phyloP scores from a whole-genome alignment of 2,888 invertebrate genomes.

The Artemia sinica region DNA sequence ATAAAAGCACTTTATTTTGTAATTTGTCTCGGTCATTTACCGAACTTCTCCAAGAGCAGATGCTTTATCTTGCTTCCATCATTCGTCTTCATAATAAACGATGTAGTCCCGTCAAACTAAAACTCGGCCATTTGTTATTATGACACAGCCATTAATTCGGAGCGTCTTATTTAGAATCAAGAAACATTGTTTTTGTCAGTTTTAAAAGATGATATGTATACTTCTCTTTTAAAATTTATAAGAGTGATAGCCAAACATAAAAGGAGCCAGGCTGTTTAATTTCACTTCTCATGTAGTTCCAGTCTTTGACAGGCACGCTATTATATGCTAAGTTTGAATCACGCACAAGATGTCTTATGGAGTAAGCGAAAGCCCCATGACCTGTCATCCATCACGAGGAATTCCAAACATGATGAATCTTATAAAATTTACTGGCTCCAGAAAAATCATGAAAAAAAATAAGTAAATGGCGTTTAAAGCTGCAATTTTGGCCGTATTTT shows the following conservation, averaged over 20 bases:
- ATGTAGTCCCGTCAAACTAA: neutral
- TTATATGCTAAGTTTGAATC: no score
- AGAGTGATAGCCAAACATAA: neutral
- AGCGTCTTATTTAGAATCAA: slow-evolving; percentile 13
- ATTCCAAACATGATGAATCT: no score
- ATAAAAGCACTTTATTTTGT: neutral
- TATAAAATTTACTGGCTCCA: no score
- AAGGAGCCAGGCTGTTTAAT: neutral
- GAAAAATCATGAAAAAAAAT: no score
- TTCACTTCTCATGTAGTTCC: no score
- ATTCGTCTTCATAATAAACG: slow-evolving; percentile 8
- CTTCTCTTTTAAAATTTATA: neutral
- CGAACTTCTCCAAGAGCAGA: neutral
- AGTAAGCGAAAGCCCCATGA: no score
- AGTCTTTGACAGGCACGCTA: no score
- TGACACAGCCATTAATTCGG: neutral
- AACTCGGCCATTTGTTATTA: slow-evolving; percentile 11
- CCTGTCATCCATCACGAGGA: no score
- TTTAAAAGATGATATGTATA: slow-evolving; percentile 1
- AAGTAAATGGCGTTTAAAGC: no score
- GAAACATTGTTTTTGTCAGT: slow-evolving; percentile 9
- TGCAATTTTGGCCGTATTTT: no score
- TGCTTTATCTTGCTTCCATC: neutral
- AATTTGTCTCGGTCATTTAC: slow-evolving; percentile 7
- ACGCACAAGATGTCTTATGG: no score